Evolutionary conservation across 2,888 invertebrate species (phyloP), one percentile per base, ranked within the genome.

Genomic region (Meandrusa payeni): DNA sequence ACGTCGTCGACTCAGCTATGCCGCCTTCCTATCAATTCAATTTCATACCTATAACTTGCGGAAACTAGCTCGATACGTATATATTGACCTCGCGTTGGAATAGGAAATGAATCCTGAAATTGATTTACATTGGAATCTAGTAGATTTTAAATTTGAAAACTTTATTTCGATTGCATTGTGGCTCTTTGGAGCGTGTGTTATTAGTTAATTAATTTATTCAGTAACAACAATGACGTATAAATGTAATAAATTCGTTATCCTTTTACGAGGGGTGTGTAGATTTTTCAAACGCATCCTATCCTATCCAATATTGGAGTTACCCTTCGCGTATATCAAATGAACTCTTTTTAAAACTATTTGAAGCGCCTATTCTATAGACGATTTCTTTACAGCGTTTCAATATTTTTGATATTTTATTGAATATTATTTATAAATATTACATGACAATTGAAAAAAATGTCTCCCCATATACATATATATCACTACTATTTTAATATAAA

Each of bases 261-360:
- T 52, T 56, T 60, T 64, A 56, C 41, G 54, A 66, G 65, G 68
- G 69, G 58, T 56, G 51, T 51, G 47, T 53, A 31, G 54, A 52
- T 57, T 57, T 66, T 62, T 59, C 55, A 59, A 59, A 59, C 64
- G 63, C 57, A n/a, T n/a, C n/a, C n/a, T n/a, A 51, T 60, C 63
- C 60, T 57, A 69, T 69, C 53, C 62, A 62, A 74, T 73, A 73
- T 73, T 64, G 65, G 59, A 70, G 65, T 64, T 68, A 76, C 78
- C 81, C 80, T 74, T 69, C 59, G 64, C 68, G 70, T 79, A 80
- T 72, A 76, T 79, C 69, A 78, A 79, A 79, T 82, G 81, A 81
- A 83, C 76, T 79, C 76, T 78, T 82, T 80, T 76, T 76, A n/a
- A 73, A 80, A 82, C 81, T 83, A 83, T 78, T 74, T 76, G 70